A percentile compares a stretch with the other conserved stretches of the same genome.
phyloP scores from a whole-genome alignment of 2,113 vertebrate species.

The Ovibos moschatus region DNA sequence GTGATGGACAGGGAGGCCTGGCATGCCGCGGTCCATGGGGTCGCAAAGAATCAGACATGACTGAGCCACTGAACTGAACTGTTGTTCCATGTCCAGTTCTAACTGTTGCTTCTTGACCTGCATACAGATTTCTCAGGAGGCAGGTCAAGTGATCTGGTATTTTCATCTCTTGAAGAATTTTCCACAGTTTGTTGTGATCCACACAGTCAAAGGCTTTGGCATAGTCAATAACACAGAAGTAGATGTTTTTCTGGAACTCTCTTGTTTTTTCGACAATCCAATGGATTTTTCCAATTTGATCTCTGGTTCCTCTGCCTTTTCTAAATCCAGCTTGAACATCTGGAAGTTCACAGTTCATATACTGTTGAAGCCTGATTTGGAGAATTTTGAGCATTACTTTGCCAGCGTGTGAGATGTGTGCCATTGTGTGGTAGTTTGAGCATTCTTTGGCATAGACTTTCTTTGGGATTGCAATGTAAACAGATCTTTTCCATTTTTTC shows the following conservation, averaged over 20 bases:
- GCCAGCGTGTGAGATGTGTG: background rate
- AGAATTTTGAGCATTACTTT: background rate
- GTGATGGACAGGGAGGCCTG: background rate
- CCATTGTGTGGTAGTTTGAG: background rate
- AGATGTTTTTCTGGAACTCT: background rate
- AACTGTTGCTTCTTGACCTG: background rate
- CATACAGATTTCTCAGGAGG: background rate
- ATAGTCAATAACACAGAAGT: background rate
- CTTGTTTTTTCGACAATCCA: background rate
- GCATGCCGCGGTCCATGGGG: rapidly evolving
- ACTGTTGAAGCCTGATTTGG: background rate
- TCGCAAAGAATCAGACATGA: background rate
- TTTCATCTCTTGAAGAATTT: background rate
- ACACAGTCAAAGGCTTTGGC: background rate
- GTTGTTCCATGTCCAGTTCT: background rate
- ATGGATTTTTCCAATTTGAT: background rate
- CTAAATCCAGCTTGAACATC: background rate
- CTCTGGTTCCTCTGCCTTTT: background rate
- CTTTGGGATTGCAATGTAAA: background rate
- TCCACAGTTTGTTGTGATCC: background rate
- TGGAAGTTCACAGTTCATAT: background rate
- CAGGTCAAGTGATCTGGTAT: background rate
- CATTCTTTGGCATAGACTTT: background rate
- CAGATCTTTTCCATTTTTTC: background rate
- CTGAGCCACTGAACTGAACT: background rate